These are phyloP conservation scores for Clarias fuscus DNA, from an alignment of 2,797 vertebrate genomes.

Conservation along the genomic window DNA sequence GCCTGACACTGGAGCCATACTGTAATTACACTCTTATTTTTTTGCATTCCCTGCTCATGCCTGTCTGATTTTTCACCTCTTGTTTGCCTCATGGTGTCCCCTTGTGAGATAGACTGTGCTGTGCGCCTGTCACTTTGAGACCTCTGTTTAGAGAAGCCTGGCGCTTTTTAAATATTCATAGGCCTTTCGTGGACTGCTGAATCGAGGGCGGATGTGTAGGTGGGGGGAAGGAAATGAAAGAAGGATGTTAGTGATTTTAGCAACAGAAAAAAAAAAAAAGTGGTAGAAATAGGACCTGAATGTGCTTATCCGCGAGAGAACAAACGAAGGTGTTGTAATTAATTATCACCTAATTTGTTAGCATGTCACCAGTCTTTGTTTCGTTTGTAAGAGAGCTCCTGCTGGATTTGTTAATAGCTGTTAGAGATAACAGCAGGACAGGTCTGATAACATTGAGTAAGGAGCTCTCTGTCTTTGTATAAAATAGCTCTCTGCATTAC, in stretches of 20 bases:
- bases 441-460: constrained; percentile 36
- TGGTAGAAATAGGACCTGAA: constrained; percentile 10
- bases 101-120: constrained; percentile 10
- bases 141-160: constrained; percentile 31
- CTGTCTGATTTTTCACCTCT: constrained; percentile 39
- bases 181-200: constrained; percentile 45
- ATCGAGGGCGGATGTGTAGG: constrained; percentile 42
- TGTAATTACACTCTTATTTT: constrained; percentile 49
- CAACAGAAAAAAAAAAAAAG: not conserved
- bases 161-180: constrained; percentile 57
- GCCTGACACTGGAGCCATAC: constrained; percentile 26
- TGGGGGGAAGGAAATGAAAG: constrained; percentile 38
- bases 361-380: constrained; percentile 20
- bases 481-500: constrained; percentile 7
- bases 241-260: constrained; percentile 36
- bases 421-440: constrained; percentile 36
- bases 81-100: constrained; percentile 1
- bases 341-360: constrained; percentile 41
- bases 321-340: constrained; percentile 22
- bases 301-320: not conserved
- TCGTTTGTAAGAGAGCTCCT: constrained; percentile 15
- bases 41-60: constrained; percentile 39
- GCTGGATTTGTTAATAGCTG: constrained; percentile 37
- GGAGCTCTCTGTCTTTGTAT: constrained; percentile 9
- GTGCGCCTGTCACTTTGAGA: constrained; percentile 36